phyloP scores from a whole-genome alignment of 2,113 vertebrate genomes.

The Tetrao urogallus region DNA sequence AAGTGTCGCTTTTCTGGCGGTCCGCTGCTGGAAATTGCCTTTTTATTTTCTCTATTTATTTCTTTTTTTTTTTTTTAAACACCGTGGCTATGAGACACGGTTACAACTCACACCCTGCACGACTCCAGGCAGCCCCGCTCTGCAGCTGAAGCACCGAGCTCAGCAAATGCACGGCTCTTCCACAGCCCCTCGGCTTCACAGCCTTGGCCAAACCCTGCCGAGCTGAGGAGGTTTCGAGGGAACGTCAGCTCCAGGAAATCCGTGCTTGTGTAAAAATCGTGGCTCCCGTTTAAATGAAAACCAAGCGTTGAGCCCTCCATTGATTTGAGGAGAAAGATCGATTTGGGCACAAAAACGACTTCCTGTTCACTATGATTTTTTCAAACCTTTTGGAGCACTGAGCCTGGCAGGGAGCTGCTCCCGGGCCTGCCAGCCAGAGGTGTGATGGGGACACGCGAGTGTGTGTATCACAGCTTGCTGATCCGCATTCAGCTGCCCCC shows the following conservation, averaged over 20 bases:
- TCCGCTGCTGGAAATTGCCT: background rate
- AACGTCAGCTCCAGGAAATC: constrained; percentile 5
- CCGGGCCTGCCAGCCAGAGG: background rate
- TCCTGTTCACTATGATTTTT: background rate
- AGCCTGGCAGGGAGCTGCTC: background rate
- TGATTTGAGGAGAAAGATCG: constrained; percentile 6
- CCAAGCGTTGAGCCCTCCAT: background rate
- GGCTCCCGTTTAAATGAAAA: constrained; percentile 21
- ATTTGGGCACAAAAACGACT: background rate
- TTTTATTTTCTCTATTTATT: background rate
- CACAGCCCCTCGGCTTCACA: background rate
- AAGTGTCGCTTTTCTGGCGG: background rate
- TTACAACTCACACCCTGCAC: background rate
- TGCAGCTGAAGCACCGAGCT: background rate
- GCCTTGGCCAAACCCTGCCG: background rate
- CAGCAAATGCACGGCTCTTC: background rate
- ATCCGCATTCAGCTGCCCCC: background rate
- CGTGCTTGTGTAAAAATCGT: background rate
- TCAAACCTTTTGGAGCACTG: background rate
- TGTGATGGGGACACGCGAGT: background rate
- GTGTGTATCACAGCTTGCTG: background rate
- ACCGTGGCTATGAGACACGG: background rate
- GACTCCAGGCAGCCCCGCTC: background rate
- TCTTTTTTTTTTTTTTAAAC: too few relatives aligned
- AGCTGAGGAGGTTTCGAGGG: background rate